Base-by-base conservation (phyloP, 2,113 vertebrate species). In the Gadus chalcogrammus region DNA sequence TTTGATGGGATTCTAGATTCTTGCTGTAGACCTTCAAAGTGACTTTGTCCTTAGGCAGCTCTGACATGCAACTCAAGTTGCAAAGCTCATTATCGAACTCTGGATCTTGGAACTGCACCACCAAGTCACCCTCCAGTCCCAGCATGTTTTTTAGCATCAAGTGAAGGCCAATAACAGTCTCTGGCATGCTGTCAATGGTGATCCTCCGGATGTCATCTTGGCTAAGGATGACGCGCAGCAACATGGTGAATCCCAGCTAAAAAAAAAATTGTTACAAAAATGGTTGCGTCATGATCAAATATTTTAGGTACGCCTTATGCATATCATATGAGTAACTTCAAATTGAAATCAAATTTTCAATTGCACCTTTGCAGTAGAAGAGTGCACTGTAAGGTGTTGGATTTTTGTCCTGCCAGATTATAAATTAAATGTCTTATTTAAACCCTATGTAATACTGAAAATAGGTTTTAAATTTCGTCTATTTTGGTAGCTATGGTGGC, bases 31-130 rank as follows among this genome's bases (percentile, higher is more conserved):
- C 69, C 62, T 58, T 82, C 70, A 79, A 76, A 58, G 69, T 60
- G 5, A 38, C 74, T 68, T 64, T 70, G 35, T 76, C 68, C 27
- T 55, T 66, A 22, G 69, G 79, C 63, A 71, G 68, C 13, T 79
- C 73, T 2, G 70, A 72, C 8, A 79, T 70, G 52, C 56, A 63
- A 18, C 17, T 75, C 22, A 72, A 74, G 48, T 78, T 68, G 61
- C 73, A 77, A 13, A 76, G 67, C 20, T 66, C 35, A 80, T 74
- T 68, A 15, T 64, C 61, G 15, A 80, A 77, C 11, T 73, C 64
- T 20, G 58, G 65, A 42, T 73, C 71, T 61, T 66, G 4, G n/a
- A 61, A 73, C 58, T 77, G 38, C 22, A 80, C 4, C 28, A 70
- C 13, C 2, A 74, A 8, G 35, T 64, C 55, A 4, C 64, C 64